Evolutionary conservation across 35 echinoderm and acorn worm genomes (phyloP), one percentile per base, ranked within the genome.

Genomic region (Nesometra sesokonis): DNA sequence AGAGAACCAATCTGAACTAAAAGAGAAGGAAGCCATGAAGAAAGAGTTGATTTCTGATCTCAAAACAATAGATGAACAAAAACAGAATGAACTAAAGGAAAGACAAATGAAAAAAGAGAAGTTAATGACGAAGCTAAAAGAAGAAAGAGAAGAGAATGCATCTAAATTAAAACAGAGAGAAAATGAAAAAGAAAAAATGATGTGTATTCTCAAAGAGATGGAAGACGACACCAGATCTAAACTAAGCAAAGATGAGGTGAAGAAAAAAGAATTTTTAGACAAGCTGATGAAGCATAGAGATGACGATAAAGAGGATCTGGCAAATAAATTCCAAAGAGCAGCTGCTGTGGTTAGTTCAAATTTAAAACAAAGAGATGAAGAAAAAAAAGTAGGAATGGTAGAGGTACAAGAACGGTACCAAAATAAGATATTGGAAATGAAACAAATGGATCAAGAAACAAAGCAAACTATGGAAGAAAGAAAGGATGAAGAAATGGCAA

Each of bases 111-210:
- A 67, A 27, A 67, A 27, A 19, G 52, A 67, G 52, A 19, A 67
- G 21, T 67, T 67, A 27, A 81, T 37, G 32, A 2, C 27, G 31
- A 81, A 81, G 27, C 5, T 34, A 30, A 37, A 81, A 37, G 4
- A 81, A 37, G 79, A 81, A 37, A 81, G 35, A 3, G 79, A 81
- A 81, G 79, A 81, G 31, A 81, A 81, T 34, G 79, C 32, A 31
- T 7, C 32, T 2, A 81, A 81, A 81, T 34, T 35, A 32, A 81
- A 81, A n/a, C 7, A 0, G 32, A 81, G 79, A 81, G 79, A 81
- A 81, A 32, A 32, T 35, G 79, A 81, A 32, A 11, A 81, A 37
- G 4, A 31, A 30, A 81, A 17, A 81, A 81, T 34, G 35, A 81
- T 35, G 35, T 0, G 3, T 15, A 81, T 35, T 13, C 13, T 34